These are phyloP conservation scores for Circaetus gallicus DNA, from an alignment of 2,113 vertebrate genomes.

Conservation along the genomic window DNA sequence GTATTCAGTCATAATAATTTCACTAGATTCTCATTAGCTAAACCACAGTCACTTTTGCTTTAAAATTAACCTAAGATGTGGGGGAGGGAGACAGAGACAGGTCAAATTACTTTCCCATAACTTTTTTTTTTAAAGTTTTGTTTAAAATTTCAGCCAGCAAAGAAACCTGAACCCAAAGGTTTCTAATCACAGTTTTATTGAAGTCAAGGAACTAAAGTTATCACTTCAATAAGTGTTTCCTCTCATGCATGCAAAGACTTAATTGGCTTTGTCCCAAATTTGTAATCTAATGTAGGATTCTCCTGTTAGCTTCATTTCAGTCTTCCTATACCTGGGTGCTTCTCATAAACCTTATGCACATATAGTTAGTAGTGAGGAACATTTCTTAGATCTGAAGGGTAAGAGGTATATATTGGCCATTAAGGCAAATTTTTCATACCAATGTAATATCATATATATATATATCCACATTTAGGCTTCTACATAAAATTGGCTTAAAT, in stretches of 20 bases:
- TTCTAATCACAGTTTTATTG: neutral
- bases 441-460: neutral
- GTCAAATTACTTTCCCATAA: neutral
- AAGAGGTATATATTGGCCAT: neutral
- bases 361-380: neutral
- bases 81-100: rapidly evolving
- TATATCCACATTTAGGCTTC: neutral
- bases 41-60: neutral
- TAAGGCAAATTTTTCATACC: neutral
- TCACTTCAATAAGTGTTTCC: neutral
- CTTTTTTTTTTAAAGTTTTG: neutral
- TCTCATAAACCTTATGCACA: neutral
- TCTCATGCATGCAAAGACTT: neutral
- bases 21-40: neutral
- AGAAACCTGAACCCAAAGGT: neutral
- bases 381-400: neutral
- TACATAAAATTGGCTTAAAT: neutral
- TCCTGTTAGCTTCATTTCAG: neutral
- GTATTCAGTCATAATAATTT: neutral
- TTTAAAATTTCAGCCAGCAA: neutral
- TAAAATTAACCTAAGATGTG: neutral
- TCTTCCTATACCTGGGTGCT: neutral
- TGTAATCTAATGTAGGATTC: neutral
- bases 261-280: neutral
- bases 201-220: neutral